Conservation (phyloP, 2,113 vertebrate genomes). For the Mobula birostris region DNA sequence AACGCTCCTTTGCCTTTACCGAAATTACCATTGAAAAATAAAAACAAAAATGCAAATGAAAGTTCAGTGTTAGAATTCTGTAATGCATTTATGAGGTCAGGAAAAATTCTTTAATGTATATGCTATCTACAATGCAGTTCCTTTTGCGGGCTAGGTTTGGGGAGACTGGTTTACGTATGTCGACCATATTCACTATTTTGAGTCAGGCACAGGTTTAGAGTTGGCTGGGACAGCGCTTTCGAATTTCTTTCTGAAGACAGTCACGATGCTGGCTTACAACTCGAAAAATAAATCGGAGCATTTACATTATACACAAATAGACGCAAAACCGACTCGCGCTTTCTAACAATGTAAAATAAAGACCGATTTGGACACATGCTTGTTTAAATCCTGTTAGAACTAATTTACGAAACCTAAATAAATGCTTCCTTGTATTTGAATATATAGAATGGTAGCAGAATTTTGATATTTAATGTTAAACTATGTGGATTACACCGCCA, state of each 20-base stretch:
- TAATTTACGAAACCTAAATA: slow-evolving; percentile 30
- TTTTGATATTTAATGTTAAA: not conserved
- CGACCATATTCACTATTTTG: not conserved
- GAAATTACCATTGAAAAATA: not conserved
- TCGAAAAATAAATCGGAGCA: not conserved
- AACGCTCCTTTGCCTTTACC: not conserved
- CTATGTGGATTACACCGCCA: slow-evolving; percentile 15
- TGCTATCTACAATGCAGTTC: not conserved
- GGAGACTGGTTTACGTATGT: not conserved
- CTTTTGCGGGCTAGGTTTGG: not conserved
- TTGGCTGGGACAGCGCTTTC: not conserved
- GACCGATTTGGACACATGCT: slow-evolving; percentile 19
- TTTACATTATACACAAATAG: not conserved
- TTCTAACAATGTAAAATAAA: slow-evolving; percentile 14
- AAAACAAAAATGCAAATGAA: too few species aligned
- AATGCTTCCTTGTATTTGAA: slow-evolving; percentile 13
- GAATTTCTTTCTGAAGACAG: not conserved
- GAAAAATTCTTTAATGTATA: not conserved
- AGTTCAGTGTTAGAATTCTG: not conserved
- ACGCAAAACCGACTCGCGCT: not conserved
- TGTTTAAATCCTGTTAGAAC: slow-evolving; percentile 32
- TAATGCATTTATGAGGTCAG: not conserved
- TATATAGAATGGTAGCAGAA: not conserved
- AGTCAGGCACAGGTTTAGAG: not conserved
- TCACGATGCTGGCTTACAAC: not conserved